phyloP scores from a whole-genome alignment of 2,113 vertebrate genomes.

The Hemiscyllium ocellatum region DNA sequence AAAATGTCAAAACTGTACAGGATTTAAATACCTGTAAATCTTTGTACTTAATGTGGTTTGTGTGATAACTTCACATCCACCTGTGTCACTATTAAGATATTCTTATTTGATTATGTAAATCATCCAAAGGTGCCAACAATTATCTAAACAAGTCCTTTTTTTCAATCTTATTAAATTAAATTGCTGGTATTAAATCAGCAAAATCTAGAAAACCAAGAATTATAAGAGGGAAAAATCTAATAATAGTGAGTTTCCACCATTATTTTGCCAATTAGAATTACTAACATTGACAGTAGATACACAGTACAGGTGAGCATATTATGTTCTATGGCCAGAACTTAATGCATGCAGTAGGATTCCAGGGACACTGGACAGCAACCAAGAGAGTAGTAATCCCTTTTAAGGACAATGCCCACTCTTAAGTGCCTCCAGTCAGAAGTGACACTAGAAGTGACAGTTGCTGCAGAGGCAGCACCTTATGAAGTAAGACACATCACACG shows the following conservation, averaged over 20 bases:
- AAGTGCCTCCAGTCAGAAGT: too few species aligned
- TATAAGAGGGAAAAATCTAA: background rate
- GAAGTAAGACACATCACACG: too few species aligned
- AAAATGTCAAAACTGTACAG: background rate
- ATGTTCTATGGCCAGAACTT: background rate
- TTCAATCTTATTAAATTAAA: too few species aligned
- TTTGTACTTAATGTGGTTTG: background rate
- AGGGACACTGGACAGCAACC: too few species aligned
- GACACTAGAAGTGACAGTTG: too few species aligned
- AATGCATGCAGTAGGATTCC: too few species aligned
- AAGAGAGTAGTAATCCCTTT: too few species aligned
- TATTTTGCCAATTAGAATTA: background rate
- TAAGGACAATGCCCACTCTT: too few species aligned
- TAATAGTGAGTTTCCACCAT: background rate
- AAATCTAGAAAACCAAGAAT: background rate
- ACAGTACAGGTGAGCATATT: background rate
- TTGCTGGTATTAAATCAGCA: background rate
- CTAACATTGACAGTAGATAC: background rate
- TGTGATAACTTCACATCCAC: background rate
- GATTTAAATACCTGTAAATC: background rate
- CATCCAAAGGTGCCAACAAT: background rate
- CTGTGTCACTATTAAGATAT: background rate
- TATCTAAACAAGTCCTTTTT: background rate
- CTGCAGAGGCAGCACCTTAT: too few species aligned
- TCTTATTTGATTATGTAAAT: background rate